Evolutionary conservation across 1,140 invertebrate species (phyloP).

Genomic region (Glossosoma conforme): DNA sequence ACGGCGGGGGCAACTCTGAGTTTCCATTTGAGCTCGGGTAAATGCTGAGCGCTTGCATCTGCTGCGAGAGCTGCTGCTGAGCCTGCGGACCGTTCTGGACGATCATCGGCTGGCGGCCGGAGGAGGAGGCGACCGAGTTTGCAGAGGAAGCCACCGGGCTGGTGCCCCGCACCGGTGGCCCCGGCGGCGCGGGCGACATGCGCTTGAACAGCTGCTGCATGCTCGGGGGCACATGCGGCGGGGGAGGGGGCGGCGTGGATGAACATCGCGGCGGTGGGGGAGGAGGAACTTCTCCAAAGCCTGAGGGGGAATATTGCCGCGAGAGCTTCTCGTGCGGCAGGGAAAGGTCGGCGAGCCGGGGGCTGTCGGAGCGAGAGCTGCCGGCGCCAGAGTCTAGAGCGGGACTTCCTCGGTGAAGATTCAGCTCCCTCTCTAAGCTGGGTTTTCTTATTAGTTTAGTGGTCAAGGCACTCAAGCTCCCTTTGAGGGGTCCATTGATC

Average conservation of each 20-base stretch:
- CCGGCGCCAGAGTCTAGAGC: constrained; percentile 81
- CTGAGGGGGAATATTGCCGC: constrained; percentile 64
- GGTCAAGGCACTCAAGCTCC: constrained; percentile 53
- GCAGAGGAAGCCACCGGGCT: constrained; percentile 61
- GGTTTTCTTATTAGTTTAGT: constrained; percentile 80
- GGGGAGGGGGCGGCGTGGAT: constrained; percentile 68
- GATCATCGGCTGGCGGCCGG: constrained; percentile 66
- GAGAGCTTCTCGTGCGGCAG: constrained; percentile 49
- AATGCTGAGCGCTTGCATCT: constrained; percentile 79
- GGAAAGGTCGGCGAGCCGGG: constrained; percentile 58
- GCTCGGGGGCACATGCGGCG: constrained; percentile 60
- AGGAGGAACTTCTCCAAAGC: constrained; percentile 61
- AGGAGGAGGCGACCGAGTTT: constrained; percentile 40
- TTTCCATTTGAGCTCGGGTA: constrained; percentile 58
- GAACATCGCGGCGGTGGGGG: constrained; percentile 66
- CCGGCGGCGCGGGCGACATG: constrained; percentile 71
- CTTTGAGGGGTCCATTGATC: constrained; percentile 54
- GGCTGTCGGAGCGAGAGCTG: constrained; percentile 84
- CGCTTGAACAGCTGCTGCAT: constrained; percentile 81
- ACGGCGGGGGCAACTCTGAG: constrained; percentile 72
- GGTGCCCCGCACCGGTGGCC: constrained; percentile 63
- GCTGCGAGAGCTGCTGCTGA: constrained; percentile 79
- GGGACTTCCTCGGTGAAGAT: constrained; percentile 72
- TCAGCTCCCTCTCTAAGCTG: constrained; percentile 75
- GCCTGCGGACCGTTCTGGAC: constrained; percentile 76